Conservation (phyloP, 2,797 vertebrate species). For the Pelochelys cantorii region DNA sequence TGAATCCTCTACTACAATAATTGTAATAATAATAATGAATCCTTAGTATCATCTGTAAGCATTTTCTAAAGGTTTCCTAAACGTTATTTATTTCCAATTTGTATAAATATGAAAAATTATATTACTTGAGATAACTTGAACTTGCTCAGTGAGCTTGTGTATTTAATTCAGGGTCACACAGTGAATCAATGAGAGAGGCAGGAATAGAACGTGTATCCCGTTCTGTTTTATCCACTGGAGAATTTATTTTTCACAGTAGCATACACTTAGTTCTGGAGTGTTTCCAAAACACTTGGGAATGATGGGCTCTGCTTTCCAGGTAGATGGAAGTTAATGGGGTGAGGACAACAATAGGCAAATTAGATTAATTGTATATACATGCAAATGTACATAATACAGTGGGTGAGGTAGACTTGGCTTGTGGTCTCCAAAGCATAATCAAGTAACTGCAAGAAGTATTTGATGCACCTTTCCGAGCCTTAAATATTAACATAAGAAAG, state of each 20-base stretch:
- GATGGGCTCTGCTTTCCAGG: background rate
- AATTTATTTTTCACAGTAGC: background rate
- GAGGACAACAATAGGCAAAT: background rate
- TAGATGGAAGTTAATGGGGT: background rate
- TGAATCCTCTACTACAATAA: background rate
- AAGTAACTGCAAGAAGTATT: background rate
- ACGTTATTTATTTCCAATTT: background rate
- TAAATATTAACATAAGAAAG: background rate
- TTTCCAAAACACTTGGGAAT: background rate
- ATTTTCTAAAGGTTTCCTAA: too few species aligned
- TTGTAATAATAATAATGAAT: fast-evolving
- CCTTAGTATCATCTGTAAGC: fast-evolving
- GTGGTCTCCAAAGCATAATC: background rate
- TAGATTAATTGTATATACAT: fast-evolving
- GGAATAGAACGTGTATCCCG: fast-evolving
- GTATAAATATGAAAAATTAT: background rate
- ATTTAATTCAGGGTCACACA: background rate
- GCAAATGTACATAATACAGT: background rate
- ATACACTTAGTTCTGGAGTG: background rate
- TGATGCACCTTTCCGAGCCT: background rate
- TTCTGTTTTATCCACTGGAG: background rate
- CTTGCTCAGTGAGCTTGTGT: background rate
- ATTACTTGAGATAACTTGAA: background rate
- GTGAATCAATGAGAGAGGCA: background rate
- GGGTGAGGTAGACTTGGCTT: background rate